Evolutionary conservation across 2,113 vertebrate genomes (phyloP).

Genomic region (Rissa tridactyla): DNA sequence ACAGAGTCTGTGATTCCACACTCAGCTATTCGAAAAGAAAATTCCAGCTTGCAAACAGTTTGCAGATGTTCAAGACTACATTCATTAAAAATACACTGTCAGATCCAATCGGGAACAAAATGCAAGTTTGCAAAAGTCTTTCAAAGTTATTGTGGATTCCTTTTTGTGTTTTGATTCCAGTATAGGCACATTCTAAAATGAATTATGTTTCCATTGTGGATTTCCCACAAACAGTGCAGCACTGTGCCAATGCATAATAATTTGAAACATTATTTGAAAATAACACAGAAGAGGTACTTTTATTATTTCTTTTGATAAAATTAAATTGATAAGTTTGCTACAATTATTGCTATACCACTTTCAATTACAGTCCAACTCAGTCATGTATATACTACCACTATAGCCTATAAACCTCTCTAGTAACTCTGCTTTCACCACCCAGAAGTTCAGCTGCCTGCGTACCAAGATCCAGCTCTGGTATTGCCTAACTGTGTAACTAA

Average conservation of each 20-base stretch:
- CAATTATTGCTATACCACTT: neutral
- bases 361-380: neutral
- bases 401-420: neutral
- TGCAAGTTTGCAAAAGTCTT: conserved; percentile 34
- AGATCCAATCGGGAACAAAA: conserved; percentile 33
- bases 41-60: conserved; percentile 48
- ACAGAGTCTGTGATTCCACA: conserved; percentile 21
- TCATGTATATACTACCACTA: neutral
- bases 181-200: neutral
- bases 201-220: neutral
- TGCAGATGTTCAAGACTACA: conserved; percentile 46
- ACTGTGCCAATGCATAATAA: neutral
- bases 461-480: neutral
- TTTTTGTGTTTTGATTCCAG: conserved; percentile 9
- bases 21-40: conserved; percentile 41
- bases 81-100: conserved; percentile 43
- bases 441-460: neutral
- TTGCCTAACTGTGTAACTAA: neutral
- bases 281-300: neutral
- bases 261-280: neutral
- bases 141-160: neutral
- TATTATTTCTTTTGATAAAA: neutral
- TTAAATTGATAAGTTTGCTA: neutral
- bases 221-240: neutral
- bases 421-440: neutral